Evolutionary conservation across 1,140 invertebrate genomes (phyloP), one percentile per base, ranked within the genome.

Genomic region (Neotoxoptera formosana): DNA sequence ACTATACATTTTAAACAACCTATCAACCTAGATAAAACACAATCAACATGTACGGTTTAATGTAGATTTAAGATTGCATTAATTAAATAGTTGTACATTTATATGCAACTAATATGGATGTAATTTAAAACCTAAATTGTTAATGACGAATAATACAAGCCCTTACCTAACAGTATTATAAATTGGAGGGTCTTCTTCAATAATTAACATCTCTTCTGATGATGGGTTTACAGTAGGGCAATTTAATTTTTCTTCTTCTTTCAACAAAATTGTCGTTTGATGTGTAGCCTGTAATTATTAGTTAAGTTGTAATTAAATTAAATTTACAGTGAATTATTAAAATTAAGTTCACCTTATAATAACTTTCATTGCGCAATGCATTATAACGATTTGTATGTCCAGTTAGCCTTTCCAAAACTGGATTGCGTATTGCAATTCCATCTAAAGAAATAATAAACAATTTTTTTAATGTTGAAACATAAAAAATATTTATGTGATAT

Each of bases 331-430:
- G 34, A 91, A 87, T 56, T 41, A 53, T 36, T 67, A 93, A 25
- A 51, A 88, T 45, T 51, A 47, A 53, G 30, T 93, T 94, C 91
- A 95, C 95, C 94, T 95, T 94, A 93, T 98, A 98, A 94, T 98
- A 99, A 95, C 98, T 98, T 95, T 98, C 98, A 94, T 98, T 98
- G 36, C 97, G 95, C 86, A 97, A 94, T 93, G 95, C 94, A 94
- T 94, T 94, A 94, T 81, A 94, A 92, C 94, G 94, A 94, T 95
- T 96, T 83, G 96, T 96, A 94, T 97, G 96, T 93, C 97, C 97
- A 45, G 97, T 98, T 94, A 98, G 95, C 94, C 98, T 95, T 95
- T 98, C 98, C 94, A 98, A 97, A 56, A 98, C 98, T 83, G 98
- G 98, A 95, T 98, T 98, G 96, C 96, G 95, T 89, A 94, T 94